Base-by-base conservation (phyloP, 2,797 vertebrate species). In the Xyrichtys novacula region DNA sequence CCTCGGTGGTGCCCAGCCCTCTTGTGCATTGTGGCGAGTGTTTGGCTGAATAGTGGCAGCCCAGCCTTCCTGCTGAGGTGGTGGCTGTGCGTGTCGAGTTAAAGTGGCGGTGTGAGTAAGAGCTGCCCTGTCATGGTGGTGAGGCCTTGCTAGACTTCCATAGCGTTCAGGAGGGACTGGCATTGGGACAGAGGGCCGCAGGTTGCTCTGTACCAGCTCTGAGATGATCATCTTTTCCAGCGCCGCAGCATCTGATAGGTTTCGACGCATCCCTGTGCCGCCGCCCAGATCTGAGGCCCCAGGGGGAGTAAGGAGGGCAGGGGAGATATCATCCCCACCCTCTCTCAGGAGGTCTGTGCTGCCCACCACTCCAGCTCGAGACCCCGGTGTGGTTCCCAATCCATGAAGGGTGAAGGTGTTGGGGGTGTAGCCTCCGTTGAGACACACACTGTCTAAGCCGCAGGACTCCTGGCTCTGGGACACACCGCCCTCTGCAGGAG, bases 181-280 rank as follows among this genome's bases (percentile, higher is more conserved):
- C 88, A 91, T 90, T 22, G 89, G 69, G 0, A 65, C 89, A 0
- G 90, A 78, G 10, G 92, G 92, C 64, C 92, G 88, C 60, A 98
- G 91, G 90, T 97, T 97, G 92, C 95, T 98, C 91, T 98, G 96
- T 56, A 98, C 96, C 83, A 97, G 89, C 94, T 98, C 96, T 0
- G 96, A 97, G 86, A 98, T 98, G 81, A 98, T 98, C 95, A 97
- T 97, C 85, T 97, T 98, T 89, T 98, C 96, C 59, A 97, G 93
- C 1, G 96, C 96, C 0, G 96, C 96, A 0, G 96, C 95, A 0
- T 98, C 96, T 0, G 95, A 95, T 65, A 97, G 92, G 88, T 97
- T 97, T 12, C 94, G 92, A 12, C 95, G 92, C 54, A 94, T 87
- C 5, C 87, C 90, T 0, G 71, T 55, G 0, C 80, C 58, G 4